phyloP scores from a whole-genome alignment of 2,797 vertebrate species.

The Threskiornis aethiopicus region DNA sequence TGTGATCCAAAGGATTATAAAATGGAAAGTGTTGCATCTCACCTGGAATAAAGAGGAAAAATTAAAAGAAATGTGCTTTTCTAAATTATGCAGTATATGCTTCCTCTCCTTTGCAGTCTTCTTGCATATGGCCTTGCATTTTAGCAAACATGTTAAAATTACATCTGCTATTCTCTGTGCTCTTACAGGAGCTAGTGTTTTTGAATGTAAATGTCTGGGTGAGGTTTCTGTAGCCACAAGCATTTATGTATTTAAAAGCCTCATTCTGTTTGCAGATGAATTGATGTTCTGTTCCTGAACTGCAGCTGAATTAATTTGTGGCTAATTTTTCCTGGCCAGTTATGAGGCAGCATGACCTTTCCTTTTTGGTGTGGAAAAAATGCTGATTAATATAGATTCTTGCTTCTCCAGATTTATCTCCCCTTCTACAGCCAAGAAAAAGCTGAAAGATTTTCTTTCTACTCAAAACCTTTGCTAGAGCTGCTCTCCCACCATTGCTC shows the following conservation, averaged over 20 bases:
- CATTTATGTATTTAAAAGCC: constrained; percentile 52
- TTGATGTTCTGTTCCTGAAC: constrained; percentile 49
- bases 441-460: background rate
- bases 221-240: constrained; percentile 51
- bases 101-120: background rate
- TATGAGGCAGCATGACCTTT: constrained; percentile 18
- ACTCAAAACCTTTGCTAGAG: background rate
- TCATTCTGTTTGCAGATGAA: constrained; percentile 52
- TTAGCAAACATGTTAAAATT: background rate
- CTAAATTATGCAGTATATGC: background rate
- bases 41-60: background rate
- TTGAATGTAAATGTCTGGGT: constrained; percentile 47
- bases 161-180: background rate
- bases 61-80: background rate
- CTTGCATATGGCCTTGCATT: background rate
- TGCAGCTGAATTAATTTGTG: constrained; percentile 56
- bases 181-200: background rate
- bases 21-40: background rate
- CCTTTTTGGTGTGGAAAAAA: constrained; percentile 16
- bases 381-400: constrained; percentile 11
- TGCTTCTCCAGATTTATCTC: background rate
- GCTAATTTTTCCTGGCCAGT: constrained; percentile 55
- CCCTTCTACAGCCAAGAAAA: background rate
- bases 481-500: background rate
- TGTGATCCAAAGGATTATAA: constrained; percentile 18